phyloP scores from a whole-genome alignment of 1,140 invertebrate species.

The Drosophila athabasca region DNA sequence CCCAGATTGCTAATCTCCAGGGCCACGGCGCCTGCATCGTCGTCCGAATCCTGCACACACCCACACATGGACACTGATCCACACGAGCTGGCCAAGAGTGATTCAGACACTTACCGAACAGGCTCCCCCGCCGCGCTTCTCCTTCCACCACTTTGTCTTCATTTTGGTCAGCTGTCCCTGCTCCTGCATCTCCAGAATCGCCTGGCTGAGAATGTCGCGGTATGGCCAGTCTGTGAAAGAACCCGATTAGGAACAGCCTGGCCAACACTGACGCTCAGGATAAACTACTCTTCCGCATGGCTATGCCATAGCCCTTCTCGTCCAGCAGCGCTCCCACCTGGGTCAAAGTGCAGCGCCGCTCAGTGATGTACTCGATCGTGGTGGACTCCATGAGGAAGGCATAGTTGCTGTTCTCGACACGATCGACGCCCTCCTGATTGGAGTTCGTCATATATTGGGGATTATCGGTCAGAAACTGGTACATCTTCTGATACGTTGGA shows the following conservation, averaged over 20 bases:
- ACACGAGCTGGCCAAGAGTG: constrained; percentile 19
- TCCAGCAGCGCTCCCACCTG: constrained; percentile 92
- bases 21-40: constrained; percentile 79
- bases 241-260: not conserved
- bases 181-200: constrained; percentile 92
- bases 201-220: constrained; percentile 89
- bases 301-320: constrained; percentile 94
- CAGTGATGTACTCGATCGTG: constrained; percentile 92
- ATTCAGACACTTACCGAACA: constrained; percentile 85
- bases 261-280: not conserved
- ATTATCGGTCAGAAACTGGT: constrained; percentile 91
- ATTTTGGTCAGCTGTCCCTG: constrained; percentile 89
- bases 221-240: constrained; percentile 88
- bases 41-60: constrained; percentile 67
- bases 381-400: constrained; percentile 96
- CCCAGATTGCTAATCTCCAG: constrained; percentile 87
- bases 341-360: constrained; percentile 92
- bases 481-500: constrained; percentile 88
- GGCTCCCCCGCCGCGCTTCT: constrained; percentile 88
- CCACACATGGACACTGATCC: constrained; percentile 49
- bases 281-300: constrained; percentile 91
- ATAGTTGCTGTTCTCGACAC: constrained; percentile 88
- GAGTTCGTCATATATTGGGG: constrained; percentile 87
- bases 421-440: constrained; percentile 90
- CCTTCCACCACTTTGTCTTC: constrained; percentile 95